Evolutionary conservation across 2,888 invertebrate species (phyloP).

Genomic region (Netelia virgata): DNA sequence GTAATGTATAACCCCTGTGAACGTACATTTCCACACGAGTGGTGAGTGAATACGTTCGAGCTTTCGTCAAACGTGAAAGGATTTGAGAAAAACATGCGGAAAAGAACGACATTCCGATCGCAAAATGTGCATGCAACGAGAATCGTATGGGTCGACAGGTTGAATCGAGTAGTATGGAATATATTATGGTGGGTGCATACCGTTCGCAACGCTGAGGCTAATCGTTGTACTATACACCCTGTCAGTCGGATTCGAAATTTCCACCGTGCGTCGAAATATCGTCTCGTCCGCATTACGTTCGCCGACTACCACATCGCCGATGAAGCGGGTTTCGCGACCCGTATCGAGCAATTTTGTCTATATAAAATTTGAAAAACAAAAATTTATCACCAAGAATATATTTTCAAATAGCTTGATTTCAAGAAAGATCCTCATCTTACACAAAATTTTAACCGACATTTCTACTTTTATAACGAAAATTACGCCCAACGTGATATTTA

Average conservation of each 20-base stretch:
- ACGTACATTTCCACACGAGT: conserved; percentile 16
- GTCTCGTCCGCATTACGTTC: conserved; percentile 79
- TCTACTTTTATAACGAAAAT: too few relatives aligned
- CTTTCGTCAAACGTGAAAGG: conserved; percentile 9
- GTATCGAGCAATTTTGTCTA: conserved; percentile 67
- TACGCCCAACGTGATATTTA: too few relatives aligned
- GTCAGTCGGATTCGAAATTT: conserved; percentile 79
- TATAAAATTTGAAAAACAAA: not conserved
- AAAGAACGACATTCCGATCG: not conserved
- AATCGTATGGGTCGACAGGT: conserved; percentile 14
- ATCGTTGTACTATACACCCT: conserved; percentile 77
- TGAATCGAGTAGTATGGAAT: conserved; percentile 3
- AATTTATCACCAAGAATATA: not conserved
- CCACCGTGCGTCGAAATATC: conserved; percentile 79
- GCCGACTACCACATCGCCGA: conserved; percentile 80
- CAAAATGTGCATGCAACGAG: conserved; percentile 8
- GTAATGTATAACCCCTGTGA: conserved; percentile 79
- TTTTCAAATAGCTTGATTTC: not conserved
- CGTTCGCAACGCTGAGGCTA: conserved; percentile 76
- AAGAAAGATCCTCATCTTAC: too few relatives aligned
- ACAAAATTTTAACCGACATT: too few relatives aligned
- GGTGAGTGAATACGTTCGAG: conserved; percentile 39
- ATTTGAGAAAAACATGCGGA: not conserved
- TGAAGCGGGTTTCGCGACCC: conserved; percentile 74
- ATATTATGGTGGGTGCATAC: conserved; percentile 69